Evolutionary conservation across 2,797 vertebrate genomes (phyloP), one percentile per base, ranked within the genome.

Genomic region (Lateolabrax maculatus): DNA sequence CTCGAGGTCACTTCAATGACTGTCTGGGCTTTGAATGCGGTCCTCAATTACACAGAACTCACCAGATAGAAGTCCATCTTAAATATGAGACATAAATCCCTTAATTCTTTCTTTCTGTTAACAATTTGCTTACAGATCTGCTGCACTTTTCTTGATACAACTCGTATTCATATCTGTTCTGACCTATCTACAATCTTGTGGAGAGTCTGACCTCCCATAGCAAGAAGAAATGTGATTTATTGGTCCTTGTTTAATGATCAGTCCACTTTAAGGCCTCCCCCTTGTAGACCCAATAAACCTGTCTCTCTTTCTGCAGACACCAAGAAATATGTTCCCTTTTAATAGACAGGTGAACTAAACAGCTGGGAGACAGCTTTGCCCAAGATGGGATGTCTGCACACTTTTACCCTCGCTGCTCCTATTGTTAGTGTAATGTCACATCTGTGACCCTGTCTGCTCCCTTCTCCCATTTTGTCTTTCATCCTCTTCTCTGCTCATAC

Each of bases 331-430:
- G 89, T 69, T 90, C 75, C 87, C 53, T 39, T 94, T 94, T 91
- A 95, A 95, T 94, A 90, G 92, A 95, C 92, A 95, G 94, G 92
- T 94, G 93, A 92, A 90, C 85, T 88, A 95, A 94, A 94, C 95
- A 95, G 94, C 95, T 95, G 94, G 90, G 65, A 77, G 90, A 91
- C 93, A 94, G 94, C 94, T 94, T 95, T 92, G 75, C 75, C 88
- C 90, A 86, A 79, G 86, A 90, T 91, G 90, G 84, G 85, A 87
- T 90, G 94, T 93, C 92, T 92, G 85, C 90, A 93, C 93, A 92
- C 91, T 93, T 93, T 92, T 87, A 86, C 79, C 81, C 89, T 83
- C 51, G 53, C 60, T 52, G 44, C 81, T 78, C 74, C 87, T 79
- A 91, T 95, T 95, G 90, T 95, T 84, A 78, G 87, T 81, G 87